phyloP scores from a whole-genome alignment of 1,140 invertebrate genomes.

The Cydia strobilella region DNA sequence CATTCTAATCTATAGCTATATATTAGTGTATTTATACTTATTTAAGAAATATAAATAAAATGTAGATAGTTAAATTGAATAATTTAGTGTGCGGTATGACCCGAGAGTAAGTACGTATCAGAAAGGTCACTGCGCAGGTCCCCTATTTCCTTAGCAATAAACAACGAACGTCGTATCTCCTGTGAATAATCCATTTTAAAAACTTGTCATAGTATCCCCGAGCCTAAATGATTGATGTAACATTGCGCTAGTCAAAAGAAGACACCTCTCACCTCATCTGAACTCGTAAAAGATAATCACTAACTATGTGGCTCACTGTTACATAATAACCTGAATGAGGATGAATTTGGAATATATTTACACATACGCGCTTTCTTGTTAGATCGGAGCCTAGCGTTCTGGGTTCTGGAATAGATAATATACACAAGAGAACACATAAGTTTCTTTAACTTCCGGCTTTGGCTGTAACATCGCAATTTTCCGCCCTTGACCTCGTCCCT shows the following conservation, averaged over 20 bases:
- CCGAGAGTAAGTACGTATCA: neutral
- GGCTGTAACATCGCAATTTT: neutral
- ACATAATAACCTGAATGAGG: neutral
- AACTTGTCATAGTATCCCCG: neutral
- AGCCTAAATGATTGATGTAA: neutral
- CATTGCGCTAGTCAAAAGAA: neutral
- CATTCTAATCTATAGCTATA: too few species aligned
- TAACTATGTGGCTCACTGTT: neutral
- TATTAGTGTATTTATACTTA: too few species aligned
- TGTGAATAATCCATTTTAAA: neutral
- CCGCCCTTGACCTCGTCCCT: constrained; percentile 13
- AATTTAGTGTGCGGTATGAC: neutral
- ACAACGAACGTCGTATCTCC: neutral
- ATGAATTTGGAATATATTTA: too few species aligned
- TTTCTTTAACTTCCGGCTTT: neutral
- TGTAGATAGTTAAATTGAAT: neutral
- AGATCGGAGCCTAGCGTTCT: neutral
- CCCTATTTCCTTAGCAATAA: constrained; percentile 23
- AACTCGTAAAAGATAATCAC: neutral
- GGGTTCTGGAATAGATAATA: neutral
- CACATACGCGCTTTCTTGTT: too few species aligned
- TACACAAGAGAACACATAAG: neutral
- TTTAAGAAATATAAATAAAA: too few species aligned
- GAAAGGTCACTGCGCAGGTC: constrained; percentile 7
- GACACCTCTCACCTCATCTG: neutral